A percentile compares a stretch with the other conserved stretches of the same genome.
phyloP scores from a whole-genome alignment of 2,113 vertebrate genomes.

The Parotia lawesii region DNA sequence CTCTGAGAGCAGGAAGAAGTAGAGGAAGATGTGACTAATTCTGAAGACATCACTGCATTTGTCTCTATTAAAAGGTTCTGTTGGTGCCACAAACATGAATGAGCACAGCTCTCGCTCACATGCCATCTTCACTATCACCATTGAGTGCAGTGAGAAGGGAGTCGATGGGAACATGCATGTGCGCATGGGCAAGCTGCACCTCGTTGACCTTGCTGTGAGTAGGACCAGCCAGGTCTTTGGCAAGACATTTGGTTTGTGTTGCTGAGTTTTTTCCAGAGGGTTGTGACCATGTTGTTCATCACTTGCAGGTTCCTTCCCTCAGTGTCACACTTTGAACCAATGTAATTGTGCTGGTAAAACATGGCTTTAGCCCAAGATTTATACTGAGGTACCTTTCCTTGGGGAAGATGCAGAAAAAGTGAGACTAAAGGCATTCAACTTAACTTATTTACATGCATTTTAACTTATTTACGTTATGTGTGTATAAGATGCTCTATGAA shows the following conservation, averaged over 20 bases:
- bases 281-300: not conserved
- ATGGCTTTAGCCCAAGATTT: not conserved
- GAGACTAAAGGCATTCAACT: not conserved
- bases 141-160: conserved; percentile 97
- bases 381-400: not conserved
- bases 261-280: not conserved
- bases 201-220: conserved; percentile 94
- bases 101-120: conserved; percentile 98
- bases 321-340: not conserved
- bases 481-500: not conserved
- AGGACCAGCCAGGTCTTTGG: not conserved
- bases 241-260: not conserved
- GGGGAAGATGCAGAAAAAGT: not conserved
- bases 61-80: conserved; percentile 78
- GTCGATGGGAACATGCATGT: conserved; percentile 94
- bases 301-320: not conserved
- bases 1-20: not conserved
- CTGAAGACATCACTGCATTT: not conserved
- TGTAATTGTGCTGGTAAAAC: not conserved
- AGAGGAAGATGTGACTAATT: not conserved
- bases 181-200: conserved; percentile 95
- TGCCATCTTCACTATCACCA: conserved; percentile 97
- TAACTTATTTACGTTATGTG: not conserved
- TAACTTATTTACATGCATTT: not conserved
- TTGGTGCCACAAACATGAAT: conserved; percentile 98